phyloP scores from a whole-genome alignment of 2,888 invertebrate genomes.

The Creontiades dilutus region DNA sequence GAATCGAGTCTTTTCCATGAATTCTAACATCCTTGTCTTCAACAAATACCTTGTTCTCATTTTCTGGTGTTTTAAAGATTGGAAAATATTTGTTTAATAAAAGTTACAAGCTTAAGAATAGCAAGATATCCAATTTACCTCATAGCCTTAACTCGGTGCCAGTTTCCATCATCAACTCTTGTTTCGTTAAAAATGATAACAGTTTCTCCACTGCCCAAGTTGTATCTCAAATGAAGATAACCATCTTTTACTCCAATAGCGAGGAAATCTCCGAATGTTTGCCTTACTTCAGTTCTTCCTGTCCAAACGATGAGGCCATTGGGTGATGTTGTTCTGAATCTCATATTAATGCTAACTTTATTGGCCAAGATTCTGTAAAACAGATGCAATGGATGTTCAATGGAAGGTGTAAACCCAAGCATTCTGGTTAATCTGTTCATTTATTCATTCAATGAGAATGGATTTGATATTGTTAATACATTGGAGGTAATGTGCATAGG shows the following conservation, averaged over 20 bases:
- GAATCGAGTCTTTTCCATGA: no score
- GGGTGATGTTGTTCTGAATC: conserved; percentile 86
- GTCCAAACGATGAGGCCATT: conserved; percentile 92
- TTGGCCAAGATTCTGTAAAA: conserved; percentile 86
- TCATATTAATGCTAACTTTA: conserved; percentile 92
- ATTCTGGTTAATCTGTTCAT: no score
- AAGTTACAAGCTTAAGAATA: no score
- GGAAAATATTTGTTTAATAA: no score
- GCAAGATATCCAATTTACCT: conserved; percentile 80
- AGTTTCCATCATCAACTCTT: conserved; percentile 92
- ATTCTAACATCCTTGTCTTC: no score
- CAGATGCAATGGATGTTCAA: no score
- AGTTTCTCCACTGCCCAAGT: conserved; percentile 92
- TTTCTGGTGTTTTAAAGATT: no score
- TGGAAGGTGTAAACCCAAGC: no score
- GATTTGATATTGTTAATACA: no score
- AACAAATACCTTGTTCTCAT: no score
- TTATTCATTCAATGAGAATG: no score
- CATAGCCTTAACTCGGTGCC: conserved; percentile 88
- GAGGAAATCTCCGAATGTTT: conserved; percentile 86
- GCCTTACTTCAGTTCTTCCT: conserved; percentile 82
- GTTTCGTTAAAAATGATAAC: conserved; percentile 91
- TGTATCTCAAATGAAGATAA: conserved; percentile 87
- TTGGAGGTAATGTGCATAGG: no score
- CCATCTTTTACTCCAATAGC: conserved; percentile 91